A percentile compares a stretch with the other conserved stretches of the same genome.
Conservation (phyloP, 2,113 vertebrate genomes). For the Zonotrichia leucophrys region DNA sequence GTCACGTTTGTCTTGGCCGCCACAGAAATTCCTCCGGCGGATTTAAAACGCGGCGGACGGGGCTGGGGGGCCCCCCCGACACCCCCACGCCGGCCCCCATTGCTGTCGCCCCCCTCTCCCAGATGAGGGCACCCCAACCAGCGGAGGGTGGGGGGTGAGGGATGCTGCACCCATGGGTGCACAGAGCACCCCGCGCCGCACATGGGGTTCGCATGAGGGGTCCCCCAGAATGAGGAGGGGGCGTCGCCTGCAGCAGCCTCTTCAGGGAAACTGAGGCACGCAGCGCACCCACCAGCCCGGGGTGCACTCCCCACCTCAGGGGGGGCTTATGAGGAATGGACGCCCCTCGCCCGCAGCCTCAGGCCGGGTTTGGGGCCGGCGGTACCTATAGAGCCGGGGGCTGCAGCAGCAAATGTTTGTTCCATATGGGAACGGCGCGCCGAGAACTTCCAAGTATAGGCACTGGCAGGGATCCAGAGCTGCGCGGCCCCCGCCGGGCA, state of each 20-base stretch:
- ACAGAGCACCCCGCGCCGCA: not conserved
- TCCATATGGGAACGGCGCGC: constrained; percentile 50
- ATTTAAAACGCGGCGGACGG: constrained; percentile 69
- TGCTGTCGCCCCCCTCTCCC: not conserved
- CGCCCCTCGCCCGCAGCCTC: not conserved
- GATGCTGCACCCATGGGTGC: not conserved
- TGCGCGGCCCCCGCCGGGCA: constrained; percentile 32
- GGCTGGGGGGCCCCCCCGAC: not conserved
- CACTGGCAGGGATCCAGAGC: constrained; percentile 48
- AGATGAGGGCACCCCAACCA: not conserved
- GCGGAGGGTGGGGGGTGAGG: not conserved
- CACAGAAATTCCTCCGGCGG: constrained; percentile 78
- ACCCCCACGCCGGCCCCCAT: not conserved
- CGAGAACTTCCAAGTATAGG: constrained; percentile 64
- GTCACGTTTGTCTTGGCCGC: constrained; percentile 81
- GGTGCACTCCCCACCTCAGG: not conserved
- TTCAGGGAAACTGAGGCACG: not conserved
- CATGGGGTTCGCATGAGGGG: no score
- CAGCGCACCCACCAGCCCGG: no score
- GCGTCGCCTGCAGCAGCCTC: not conserved
- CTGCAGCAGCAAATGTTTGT: constrained; percentile 52
- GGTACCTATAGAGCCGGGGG: constrained; percentile 32
- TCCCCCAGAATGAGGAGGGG: not conserved
- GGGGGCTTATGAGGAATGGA: not conserved
- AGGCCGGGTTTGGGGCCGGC: not conserved